A percentile compares a stretch with the other conserved stretches of the same genome.
phyloP scores from a whole-genome alignment of 2,797 vertebrate species.

The Sebastiscus tertius region DNA sequence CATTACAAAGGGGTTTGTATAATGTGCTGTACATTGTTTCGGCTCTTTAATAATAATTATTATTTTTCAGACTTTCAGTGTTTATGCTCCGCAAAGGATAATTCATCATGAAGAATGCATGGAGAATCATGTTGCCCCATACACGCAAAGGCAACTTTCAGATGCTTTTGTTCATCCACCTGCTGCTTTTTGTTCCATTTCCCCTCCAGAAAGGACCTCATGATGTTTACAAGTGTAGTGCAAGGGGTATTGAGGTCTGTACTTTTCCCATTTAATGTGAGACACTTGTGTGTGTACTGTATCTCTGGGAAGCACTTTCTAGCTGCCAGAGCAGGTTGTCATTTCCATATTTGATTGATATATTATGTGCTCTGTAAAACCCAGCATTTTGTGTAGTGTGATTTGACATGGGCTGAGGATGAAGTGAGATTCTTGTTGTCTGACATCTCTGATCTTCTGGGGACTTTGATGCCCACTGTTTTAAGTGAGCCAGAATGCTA shows the following conservation, averaged over 20 bases:
- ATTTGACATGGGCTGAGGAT: slow-evolving; percentile 32
- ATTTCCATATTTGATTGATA: slow-evolving; percentile 46
- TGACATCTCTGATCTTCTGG: slow-evolving; percentile 1
- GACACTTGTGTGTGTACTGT: slow-evolving; percentile 23
- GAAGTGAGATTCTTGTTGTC: not conserved
- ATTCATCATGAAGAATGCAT: slow-evolving; percentile 32
- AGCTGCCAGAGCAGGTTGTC: slow-evolving; percentile 22
- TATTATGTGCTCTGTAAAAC: slow-evolving; percentile 65
- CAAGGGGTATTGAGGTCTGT: slow-evolving; percentile 31
- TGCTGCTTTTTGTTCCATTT: not conserved
- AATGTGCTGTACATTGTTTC: slow-evolving; percentile 42
- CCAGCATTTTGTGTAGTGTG: slow-evolving; percentile 63
- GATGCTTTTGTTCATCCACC: too few species aligned
- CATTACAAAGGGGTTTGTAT: slow-evolving; percentile 18
- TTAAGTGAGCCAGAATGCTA: slow-evolving; percentile 50
- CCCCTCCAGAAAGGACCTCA: slow-evolving; percentile 8
- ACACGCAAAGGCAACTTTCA: not conserved
- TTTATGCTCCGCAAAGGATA: not conserved
- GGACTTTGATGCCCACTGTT: slow-evolving; percentile 54
- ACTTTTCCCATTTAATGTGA: slow-evolving; percentile 54
- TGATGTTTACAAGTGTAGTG: slow-evolving; percentile 57
- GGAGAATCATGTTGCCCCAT: not conserved
- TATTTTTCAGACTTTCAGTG: slow-evolving; percentile 11
- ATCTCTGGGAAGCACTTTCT: slow-evolving; percentile 29
- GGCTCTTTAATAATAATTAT: slow-evolving; percentile 7